Evolutionary conservation across 2,113 vertebrate species (phyloP).

Genomic region (Oostethus manadensis): DNA sequence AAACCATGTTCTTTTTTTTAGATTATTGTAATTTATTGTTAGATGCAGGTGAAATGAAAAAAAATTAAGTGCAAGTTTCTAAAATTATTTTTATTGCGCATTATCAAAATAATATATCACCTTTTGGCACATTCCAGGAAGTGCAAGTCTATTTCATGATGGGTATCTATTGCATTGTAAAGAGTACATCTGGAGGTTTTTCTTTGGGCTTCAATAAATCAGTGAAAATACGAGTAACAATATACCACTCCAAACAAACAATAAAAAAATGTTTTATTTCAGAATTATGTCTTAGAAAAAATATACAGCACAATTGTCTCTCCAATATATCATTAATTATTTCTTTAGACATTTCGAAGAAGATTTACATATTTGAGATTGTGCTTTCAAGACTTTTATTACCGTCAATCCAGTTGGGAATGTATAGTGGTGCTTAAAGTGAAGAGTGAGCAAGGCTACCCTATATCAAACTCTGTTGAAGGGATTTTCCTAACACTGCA

Average conservation of each 20-base stretch:
- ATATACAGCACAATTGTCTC: neutral
- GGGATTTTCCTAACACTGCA: too few species aligned
- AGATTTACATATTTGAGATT: neutral
- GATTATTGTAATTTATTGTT: neutral
- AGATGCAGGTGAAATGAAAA: neutral
- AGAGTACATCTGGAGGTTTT: neutral
- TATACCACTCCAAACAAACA: neutral
- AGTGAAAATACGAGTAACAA: neutral
- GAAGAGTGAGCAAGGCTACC: neutral
- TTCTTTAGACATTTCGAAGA: neutral
- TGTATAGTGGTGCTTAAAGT: conserved; percentile 1
- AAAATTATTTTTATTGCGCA: neutral
- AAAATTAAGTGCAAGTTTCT: neutral
- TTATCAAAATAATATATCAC: neutral
- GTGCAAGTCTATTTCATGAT: neutral
- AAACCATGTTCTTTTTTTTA: neutral
- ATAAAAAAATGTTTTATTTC: neutral
- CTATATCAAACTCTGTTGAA: neutral
- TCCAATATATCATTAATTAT: neutral
- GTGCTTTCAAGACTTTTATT: neutral
- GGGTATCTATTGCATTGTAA: neutral
- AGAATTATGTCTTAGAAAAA: too few species aligned
- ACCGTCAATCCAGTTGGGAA: neutral
- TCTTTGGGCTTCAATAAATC: neutral
- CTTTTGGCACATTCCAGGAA: neutral